phyloP scores from a whole-genome alignment of 2,888 invertebrate genomes.

The Amitus sp. region DNA sequence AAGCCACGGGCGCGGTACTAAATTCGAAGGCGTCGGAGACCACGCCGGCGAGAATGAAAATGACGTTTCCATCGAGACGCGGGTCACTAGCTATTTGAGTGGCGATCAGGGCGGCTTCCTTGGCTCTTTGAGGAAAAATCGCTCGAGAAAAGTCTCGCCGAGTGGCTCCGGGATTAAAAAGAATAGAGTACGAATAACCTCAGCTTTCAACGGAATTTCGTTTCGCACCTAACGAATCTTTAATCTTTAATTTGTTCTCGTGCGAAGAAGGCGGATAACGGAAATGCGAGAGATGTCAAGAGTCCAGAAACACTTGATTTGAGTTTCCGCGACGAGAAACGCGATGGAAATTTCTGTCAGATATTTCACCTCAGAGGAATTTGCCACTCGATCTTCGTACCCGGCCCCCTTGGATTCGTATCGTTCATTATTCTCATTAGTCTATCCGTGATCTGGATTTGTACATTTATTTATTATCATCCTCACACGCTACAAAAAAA shows the following conservation, averaged over 20 bases:
- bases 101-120: neutral
- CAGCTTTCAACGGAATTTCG: neutral
- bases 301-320: neutral
- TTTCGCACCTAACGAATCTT: no score
- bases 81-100: neutral
- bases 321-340: neutral
- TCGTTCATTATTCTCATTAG: conserved; percentile 52
- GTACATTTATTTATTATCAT: conserved; percentile 34
- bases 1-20: neutral
- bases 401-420: conserved; percentile 45
- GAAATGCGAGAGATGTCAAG: no score
- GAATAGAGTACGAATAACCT: neutral
- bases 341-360: conserved; percentile 7
- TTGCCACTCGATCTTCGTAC: conserved; percentile 46
- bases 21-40: neutral
- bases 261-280: no score
- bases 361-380: conserved; percentile 29
- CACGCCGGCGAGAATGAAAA: neutral
- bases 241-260: no score
- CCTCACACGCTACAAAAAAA: conserved; percentile 15
- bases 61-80: neutral
- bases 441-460: conserved; percentile 47
- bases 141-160: neutral
- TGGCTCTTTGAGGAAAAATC: neutral
- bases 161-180: neutral